Base-by-base conservation (phyloP, 2,113 vertebrate genomes). In the Pelobates fuscus region DNA sequence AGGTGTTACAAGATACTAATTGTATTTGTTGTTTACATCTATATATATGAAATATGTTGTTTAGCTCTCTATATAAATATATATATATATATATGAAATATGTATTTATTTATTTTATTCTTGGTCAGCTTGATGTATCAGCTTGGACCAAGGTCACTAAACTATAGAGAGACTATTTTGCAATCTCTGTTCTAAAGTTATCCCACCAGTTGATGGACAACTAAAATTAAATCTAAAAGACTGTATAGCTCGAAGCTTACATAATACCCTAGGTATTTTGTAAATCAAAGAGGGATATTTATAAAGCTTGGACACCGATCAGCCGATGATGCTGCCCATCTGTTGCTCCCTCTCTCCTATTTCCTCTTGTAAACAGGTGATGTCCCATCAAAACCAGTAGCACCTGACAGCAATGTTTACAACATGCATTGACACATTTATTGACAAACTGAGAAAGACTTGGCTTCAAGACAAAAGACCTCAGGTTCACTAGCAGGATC, bases 351-450 rank as follows among this genome's bases (percentile, higher is more conserved):
- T 77, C 57, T 66, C 55, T 77, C 65, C 60, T 18, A 44, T 77
- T 77, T 77, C 73, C 55, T 20, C 26, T 15, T 59, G 25, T 14
- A 18, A 68, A 24, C 73, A 77, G 55, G 54, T 77, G 58, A 12
- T 77, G 65, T 17, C 21, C 59, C 8, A 21, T 32, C 21, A 52
- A 74, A 65, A 17, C 61, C 43, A 8, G 7, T 30, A 21, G 30
- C 44, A 37, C 41, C 20, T 65, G 27, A 7, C n/a, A n/a, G n/a
- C n/a, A n/a, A 43, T 65, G 17, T 65, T 23, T 65, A 52, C 43
- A 71, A 26, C 15, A 18, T 30, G 18, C 30, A 30, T 24, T 62
- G 8, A 44, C 18, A n/a, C 23, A n/a, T n/a, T n/a, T n/a, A n/a
- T n/a, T n/a, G n/a, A n/a, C n/a, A n/a, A n/a, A 17, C 59, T 61